Percentiles rank a stretch among this genome's conserved stretches.
Evolutionary conservation across 1,140 invertebrate species (phyloP).

Genomic region (Lithobius niger): DNA sequence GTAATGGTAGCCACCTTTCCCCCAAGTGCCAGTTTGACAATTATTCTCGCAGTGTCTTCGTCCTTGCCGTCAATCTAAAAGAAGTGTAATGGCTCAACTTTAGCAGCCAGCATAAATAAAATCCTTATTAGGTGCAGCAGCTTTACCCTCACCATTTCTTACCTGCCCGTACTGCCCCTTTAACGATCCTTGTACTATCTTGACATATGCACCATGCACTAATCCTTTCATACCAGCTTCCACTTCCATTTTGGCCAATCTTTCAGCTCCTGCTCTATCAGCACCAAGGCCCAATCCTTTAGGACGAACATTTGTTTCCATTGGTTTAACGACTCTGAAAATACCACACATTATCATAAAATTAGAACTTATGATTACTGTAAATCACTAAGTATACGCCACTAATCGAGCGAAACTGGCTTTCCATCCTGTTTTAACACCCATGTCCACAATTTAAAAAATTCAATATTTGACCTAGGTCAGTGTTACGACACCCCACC

Average conservation of each 20-base stretch:
- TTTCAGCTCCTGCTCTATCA: conserved; percentile 39
- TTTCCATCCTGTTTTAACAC: too few relatives aligned
- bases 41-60: conserved; percentile 63
- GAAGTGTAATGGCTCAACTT: too few relatives aligned
- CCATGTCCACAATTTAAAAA: too few relatives aligned
- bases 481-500: too few relatives aligned
- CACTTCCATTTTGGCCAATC: conserved; percentile 39
- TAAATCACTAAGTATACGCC: too few relatives aligned
- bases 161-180: conserved; percentile 65
- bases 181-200: conserved; percentile 53
- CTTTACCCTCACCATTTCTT: conserved; percentile 21
- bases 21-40: conserved; percentile 60
- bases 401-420: too few relatives aligned
- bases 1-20: conserved; percentile 53
- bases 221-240: conserved; percentile 39
- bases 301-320: conserved; percentile 51
- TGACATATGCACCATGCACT: conserved; percentile 51
- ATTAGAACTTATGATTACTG: too few relatives aligned
- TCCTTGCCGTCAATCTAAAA: conserved; percentile 62
- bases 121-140: too few relatives aligned
- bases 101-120: too few relatives aligned
- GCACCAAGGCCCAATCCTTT: conserved; percentile 87
- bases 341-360: too few relatives aligned
- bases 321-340: conserved; percentile 36
- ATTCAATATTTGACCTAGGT: too few relatives aligned